Evolutionary conservation across 2,888 invertebrate species (phyloP), one percentile per base, ranked within the genome.

Genomic region (Drosophila neotestacea): DNA sequence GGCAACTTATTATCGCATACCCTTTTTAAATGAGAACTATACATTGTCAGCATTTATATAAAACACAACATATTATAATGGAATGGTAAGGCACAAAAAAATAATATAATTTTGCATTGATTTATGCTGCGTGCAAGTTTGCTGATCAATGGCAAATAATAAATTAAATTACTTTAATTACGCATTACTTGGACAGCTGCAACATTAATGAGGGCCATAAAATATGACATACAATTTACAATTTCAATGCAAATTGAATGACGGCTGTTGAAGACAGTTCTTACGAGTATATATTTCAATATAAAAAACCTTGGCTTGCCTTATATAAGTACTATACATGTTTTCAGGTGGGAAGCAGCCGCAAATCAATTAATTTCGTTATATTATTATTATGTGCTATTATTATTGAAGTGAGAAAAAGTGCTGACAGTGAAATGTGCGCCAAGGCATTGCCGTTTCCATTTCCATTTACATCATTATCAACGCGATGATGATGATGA

Each of bases 101-200:
- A 64, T 51, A 61, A 54, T 70, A 70, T 60, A 67, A 70, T 65
- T 79, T 67, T 62, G 47, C 76, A 70, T 68, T 85, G 87, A 88
- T 89, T 85, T 88, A 85, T 89, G 73, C 68, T 44, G 58, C 27
- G 38, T 36, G 42, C 16, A 54, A 87, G 76, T 81, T 84, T 87
- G 89, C 87, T 87, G 89, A 85, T 85, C 85, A 85, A 85, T 85
- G 88, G 81, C 82, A 79, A 85, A 87, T 78, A 89, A 85, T 85
- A 88, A 89, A 87, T 89, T 68, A 85, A 85, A 88, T 87, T 79
- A 88, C 77, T 89, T 88, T 89, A 87, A 88, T 84, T 84, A 70
- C 83, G 58, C 71, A 70, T 63, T 68, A 62, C 77, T 70, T 32
- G 62, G 69, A 83, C 81, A 73, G 77, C 54, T 56, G 81, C 64